Base-by-base conservation (phyloP, 1,140 invertebrate genomes). In the Aphaenogaster rudis region DNA sequence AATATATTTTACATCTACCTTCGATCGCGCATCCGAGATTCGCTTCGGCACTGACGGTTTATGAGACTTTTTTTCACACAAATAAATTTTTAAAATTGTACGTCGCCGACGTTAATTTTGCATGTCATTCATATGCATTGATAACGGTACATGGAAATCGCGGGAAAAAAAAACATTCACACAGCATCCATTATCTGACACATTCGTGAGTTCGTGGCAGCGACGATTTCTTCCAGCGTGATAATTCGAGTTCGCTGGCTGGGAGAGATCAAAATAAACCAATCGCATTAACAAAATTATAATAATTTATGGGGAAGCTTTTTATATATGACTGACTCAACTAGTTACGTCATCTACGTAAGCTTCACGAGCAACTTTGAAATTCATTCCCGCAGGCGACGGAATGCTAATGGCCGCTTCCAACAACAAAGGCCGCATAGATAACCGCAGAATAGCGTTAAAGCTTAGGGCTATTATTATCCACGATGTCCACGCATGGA, bases 181-280 rank as follows among this genome's bases (percentile, higher is more conserved):
- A 57, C 64, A 82, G 78, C 59, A 72, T 78, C 86, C 59, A 87
- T 77, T 88, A 89, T 88, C 77, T 42, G 42, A 57, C 48, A 50
- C 42, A 28, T 52, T 82, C 54, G 74, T 67, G 84, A 64, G 57
- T 84, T 84, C 81, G 67, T 74, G 67, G n/a, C 79, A 64, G 54
- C 74, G 66, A 63, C 45, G 74, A 81, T 86, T 89, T 90, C 79
- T 90, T 90, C 74, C 80, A 86, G 5, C 28, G 33, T 61, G 76
- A 88, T 90, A 85, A 90, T 89, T 59, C 28, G 17, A 36, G 69
- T 52, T 69, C 17, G 8, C 66, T 13, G 8, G 45, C n/a, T 39
- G 11, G 13, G 7, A 28, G 15, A 71, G 3, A 36, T 45, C 3
- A 42, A 72, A 81, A 45, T 33, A 61, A 69, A 57, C 3, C n/a